Percentiles rank a stretch among this genome's conserved stretches.
Evolutionary conservation across 2,888 invertebrate species (phyloP).

Genomic region (Loripinus fragilis): DNA sequence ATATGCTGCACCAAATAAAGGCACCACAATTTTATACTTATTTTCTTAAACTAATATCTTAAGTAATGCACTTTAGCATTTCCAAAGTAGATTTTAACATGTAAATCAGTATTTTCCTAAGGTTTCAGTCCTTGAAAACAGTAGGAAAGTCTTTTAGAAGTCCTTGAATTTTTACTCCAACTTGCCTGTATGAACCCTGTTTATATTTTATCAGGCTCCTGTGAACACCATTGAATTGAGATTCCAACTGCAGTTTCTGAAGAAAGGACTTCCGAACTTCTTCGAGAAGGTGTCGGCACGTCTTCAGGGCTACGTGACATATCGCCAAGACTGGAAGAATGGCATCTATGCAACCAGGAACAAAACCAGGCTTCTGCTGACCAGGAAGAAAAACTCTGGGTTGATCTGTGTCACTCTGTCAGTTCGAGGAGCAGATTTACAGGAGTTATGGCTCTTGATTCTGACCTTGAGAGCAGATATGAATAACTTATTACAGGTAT

Average conservation of each 20-base stretch:
- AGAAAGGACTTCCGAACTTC: slow-evolving; percentile 75
- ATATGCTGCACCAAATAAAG: no score
- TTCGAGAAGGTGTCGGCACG: slow-evolving; percentile 77
- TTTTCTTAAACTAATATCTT: no score
- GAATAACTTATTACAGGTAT: slow-evolving; percentile 65
- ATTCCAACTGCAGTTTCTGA: slow-evolving; percentile 70
- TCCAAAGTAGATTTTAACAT: no score
- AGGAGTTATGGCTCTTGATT: slow-evolving; percentile 76
- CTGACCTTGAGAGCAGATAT: slow-evolving; percentile 66
- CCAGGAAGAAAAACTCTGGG: slow-evolving; percentile 57
- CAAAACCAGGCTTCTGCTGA: slow-evolving; percentile 65
- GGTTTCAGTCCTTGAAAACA: no score
- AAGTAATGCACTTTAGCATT: no score
- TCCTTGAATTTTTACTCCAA: no score
- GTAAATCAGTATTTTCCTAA: no score
- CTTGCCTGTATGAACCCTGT: no score
- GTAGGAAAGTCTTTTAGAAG: no score
- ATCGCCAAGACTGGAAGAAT: slow-evolving; percentile 75
- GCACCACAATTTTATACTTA: no score
- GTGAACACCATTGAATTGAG: slow-evolving; percentile 60
- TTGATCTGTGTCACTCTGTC: slow-evolving; percentile 64
- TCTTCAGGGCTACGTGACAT: slow-evolving; percentile 70
- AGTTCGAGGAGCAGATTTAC: slow-evolving; percentile 74
- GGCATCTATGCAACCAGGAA: slow-evolving; percentile 75
- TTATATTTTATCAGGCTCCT: slow-evolving; percentile 57